Conservation (phyloP, 2,888 invertebrate species). For the Limnephilus auricula region DNA sequence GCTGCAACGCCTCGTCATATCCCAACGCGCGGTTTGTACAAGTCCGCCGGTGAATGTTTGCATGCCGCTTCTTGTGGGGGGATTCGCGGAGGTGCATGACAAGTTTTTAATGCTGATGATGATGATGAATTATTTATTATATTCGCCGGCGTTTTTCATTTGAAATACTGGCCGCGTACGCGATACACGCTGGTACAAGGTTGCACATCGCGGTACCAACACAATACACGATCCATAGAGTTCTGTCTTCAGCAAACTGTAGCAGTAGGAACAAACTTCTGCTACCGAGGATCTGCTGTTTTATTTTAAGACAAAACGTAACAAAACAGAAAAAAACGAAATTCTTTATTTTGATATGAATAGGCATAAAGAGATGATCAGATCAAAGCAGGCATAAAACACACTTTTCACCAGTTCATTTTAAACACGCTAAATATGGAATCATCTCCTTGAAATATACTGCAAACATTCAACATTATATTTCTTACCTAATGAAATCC, state of each 20-base stretch:
- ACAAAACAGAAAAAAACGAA: not conserved
- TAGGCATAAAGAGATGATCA: no score
- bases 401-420: no score
- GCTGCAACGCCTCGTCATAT: not conserved
- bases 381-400: not conserved
- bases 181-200: not conserved
- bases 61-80: not conserved
- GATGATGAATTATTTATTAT: conserved; percentile 60
- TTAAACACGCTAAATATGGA: not conserved
- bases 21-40: not conserved
- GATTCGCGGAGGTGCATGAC: conserved; percentile 23
- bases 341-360: not conserved
- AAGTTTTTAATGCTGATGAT: conserved; percentile 50
- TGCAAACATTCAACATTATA: no score
- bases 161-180: not conserved
- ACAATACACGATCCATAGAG: not conserved
- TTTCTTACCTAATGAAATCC: not conserved
- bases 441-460: not conserved
- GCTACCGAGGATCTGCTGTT: not conserved
- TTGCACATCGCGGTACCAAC: not conserved
- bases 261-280: not conserved
- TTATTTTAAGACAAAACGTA: not conserved
- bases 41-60: not conserved
- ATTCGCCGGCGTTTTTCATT: conserved; percentile 36
- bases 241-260: not conserved